phyloP scores from a whole-genome alignment of 2,113 vertebrate genomes.

The Catharus bicknelli region DNA sequence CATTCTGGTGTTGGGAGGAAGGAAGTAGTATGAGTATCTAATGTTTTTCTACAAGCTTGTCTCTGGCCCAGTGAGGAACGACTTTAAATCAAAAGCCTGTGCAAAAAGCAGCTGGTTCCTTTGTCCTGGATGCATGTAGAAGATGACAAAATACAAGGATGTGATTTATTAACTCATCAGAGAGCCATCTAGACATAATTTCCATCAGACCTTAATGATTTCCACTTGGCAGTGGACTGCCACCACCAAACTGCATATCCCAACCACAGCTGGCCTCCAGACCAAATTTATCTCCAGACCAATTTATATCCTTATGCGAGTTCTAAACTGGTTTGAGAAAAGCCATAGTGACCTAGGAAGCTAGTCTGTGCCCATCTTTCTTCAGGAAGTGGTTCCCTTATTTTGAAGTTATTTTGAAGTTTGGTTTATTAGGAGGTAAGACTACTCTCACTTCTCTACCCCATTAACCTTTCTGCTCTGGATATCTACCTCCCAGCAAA shows the following conservation, averaged over 20 bases:
- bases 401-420: background rate
- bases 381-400: background rate
- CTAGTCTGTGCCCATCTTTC: background rate
- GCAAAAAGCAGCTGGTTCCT: background rate
- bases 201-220: background rate
- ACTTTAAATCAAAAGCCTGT: background rate
- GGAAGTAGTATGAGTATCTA: background rate
- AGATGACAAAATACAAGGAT: background rate
- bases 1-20: background rate
- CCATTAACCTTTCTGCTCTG: background rate
- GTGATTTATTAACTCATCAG: background rate
- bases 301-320: background rate
- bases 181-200: background rate
- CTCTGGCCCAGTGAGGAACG: background rate
- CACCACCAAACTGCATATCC: background rate
- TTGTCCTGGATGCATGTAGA: accelerated
- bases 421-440: background rate
- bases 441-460: background rate
- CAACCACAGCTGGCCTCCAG: background rate
- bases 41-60: background rate
- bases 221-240: background rate
- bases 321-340: background rate
- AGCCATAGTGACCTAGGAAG: background rate
- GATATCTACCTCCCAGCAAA: background rate
- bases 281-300: background rate